A percentile compares a stretch with the other conserved stretches of the same genome.
These are phyloP conservation scores for Cheilosia impressa DNA, from an alignment of 2,888 invertebrate species.

Conservation along the genomic window DNA sequence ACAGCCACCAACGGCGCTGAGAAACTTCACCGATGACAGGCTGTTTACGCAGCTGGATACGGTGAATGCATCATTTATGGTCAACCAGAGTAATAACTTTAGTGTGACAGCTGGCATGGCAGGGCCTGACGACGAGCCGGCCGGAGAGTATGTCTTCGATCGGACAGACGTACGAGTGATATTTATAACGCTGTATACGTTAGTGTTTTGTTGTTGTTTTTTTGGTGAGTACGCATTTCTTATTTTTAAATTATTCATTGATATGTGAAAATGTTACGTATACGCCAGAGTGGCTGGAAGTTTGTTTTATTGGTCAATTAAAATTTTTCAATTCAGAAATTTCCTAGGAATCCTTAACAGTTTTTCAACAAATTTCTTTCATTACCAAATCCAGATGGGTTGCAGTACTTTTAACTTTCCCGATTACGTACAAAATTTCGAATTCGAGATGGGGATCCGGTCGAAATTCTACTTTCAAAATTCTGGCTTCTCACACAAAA, in stretches of 20 bases:
- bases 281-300: too few species aligned
- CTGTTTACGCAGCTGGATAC: slow-evolving; percentile 48
- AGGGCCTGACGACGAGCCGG: slow-evolving; percentile 36
- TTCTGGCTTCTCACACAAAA: too few species aligned
- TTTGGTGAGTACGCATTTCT: slow-evolving; percentile 88
- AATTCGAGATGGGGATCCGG: too few species aligned
- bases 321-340: too few species aligned
- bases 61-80: slow-evolving; percentile 49
- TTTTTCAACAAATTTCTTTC: too few species aligned
- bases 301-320: too few species aligned
- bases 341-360: too few species aligned
- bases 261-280: neutral
- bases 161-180: slow-evolving; percentile 89
- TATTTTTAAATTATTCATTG: neutral
- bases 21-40: slow-evolving; percentile 55
- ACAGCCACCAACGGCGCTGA: slow-evolving; percentile 5
- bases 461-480: too few species aligned
- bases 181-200: slow-evolving; percentile 90
- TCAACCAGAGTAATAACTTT: slow-evolving; percentile 48
- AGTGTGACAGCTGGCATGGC: slow-evolving; percentile 14
- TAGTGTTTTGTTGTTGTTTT: slow-evolving; percentile 92
- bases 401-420: too few species aligned
- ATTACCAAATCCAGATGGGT: too few species aligned
- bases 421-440: too few species aligned
- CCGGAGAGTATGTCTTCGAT: slow-evolving; percentile 90